Base-by-base conservation (phyloP, 1,140 invertebrate genomes). In the Brachionus manjavacas region DNA sequence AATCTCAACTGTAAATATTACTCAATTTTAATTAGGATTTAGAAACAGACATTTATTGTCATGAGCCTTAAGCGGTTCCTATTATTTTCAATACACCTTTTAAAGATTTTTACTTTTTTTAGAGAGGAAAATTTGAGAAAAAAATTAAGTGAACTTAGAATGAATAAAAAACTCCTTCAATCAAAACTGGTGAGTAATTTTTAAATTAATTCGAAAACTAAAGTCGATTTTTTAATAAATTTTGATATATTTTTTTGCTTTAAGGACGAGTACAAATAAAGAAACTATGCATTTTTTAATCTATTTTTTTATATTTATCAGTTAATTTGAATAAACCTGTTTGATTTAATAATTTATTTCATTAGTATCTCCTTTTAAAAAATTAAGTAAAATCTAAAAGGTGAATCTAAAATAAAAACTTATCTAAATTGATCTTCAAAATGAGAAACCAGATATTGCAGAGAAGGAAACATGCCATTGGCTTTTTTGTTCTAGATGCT, bases 81-180 rank as follows among this genome's bases (percentile, higher is more conserved):
- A 39, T 35, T 35, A 7, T 43, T 46, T 78, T 25, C 25, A 78
- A 46, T n/a, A 12, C 4, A 78, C 16, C 14, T 43, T 28, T 20
- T 49, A 78, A 78, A 46, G n/a, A n/a, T n/a, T n/a, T 4, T 46
- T 46, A 14, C 11, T 80, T 81, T 9, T 46, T 68, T 3, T 28
- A 81, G 79, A n/a, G 79, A 81, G 41, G 79, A 81, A 39, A 81
- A 81, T 28, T 46, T 81, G 12, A 41, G 79, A 23, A 81, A 81
- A 12, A 81, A 81, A 68, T 25, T 81, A 25, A 81, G 16, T 25
- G 79, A 81, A 64, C 31, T 81, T 43, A 39, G 79, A 81, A 81
- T 81, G 79, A 81, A 81, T 35, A 81, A 46, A 81, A 81, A 81
- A 28, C 9, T 81, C 4, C 9, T 81, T 14, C 79, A 81, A 43